Conservation (phyloP, 2,113 vertebrate species). For the Nibea coibor region DNA sequence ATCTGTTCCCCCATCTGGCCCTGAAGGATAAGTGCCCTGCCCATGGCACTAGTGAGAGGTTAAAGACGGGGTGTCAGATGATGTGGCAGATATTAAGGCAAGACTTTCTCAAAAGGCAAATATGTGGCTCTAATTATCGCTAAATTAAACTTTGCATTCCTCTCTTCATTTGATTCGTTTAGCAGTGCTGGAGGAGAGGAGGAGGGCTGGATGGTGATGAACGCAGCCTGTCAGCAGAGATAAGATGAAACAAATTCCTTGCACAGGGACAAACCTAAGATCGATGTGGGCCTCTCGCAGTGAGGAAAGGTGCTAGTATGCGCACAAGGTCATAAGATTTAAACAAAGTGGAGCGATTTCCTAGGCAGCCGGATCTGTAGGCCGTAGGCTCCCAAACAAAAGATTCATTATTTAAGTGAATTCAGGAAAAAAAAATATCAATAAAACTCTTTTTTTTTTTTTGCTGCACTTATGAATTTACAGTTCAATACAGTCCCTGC, state of each 20-base stretch:
- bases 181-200: conserved; percentile 20
- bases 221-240: conserved; percentile 64
- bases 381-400: neutral
- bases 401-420: neutral
- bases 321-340: conserved; percentile 58
- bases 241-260: conserved; percentile 70
- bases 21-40: conserved; percentile 2
- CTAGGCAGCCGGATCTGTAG: neutral
- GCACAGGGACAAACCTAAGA: conserved; percentile 58
- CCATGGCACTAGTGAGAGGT: conserved; percentile 18
- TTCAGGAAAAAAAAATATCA: neutral
- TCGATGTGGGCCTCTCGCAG: conserved; percentile 40
- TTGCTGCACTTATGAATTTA: neutral
- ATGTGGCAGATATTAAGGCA: neutral
- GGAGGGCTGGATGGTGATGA: conserved; percentile 51
- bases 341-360: conserved; percentile 37
- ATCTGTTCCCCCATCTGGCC: neutral
- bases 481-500: neutral
- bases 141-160: conserved; percentile 3
- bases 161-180: conserved; percentile 20
- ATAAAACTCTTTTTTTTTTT: neutral
- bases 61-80: neutral
- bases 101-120: neutral
- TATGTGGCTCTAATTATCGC: conserved; percentile 1
- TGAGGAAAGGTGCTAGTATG: conserved; percentile 47